Conservation (phyloP, 92 coral and sea anemone genomes). For the Porites cylindrica region DNA sequence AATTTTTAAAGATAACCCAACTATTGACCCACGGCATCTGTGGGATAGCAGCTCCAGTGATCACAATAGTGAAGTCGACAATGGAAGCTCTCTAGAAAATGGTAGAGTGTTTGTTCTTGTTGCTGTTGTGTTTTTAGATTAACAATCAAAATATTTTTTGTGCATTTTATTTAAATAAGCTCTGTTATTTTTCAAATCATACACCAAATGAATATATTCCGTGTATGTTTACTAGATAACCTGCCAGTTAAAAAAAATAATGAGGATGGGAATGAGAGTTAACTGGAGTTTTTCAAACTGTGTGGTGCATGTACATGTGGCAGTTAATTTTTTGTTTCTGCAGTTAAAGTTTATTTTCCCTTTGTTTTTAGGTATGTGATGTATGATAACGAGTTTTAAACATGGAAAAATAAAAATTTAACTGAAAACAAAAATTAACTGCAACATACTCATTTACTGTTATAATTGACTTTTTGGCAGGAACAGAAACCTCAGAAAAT, state of each 20-base stretch:
- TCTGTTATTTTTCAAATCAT: conserved; percentile 39
- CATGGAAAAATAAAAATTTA: conserved; percentile 3
- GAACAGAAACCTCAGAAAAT: conserved; percentile 2
- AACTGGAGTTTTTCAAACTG: conserved; percentile 30
- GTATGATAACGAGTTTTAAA: conserved; percentile 37
- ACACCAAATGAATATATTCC: conserved; percentile 36
- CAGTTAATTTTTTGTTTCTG: neutral
- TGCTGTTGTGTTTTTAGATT: conserved; percentile 13
- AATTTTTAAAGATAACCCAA: conserved; percentile 42
- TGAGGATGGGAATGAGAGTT: conserved; percentile 32
- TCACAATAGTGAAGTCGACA: conserved; percentile 40
- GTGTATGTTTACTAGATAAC: conserved; percentile 22
- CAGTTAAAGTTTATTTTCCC: neutral
- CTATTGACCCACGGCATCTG: conserved; percentile 31
- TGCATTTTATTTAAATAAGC: neutral
- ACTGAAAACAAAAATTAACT: neutral
- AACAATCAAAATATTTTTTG: conserved; percentile 8
- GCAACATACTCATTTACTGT: conserved; percentile 16
- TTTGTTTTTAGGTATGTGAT: conserved; percentile 39
- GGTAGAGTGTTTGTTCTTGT: conserved; percentile 22
- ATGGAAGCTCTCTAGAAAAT: conserved; percentile 42
- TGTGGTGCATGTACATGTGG: conserved; percentile 34
- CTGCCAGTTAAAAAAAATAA: conserved; percentile 31
- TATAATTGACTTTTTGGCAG: conserved; percentile 4
- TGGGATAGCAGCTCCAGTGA: conserved; percentile 43